Evolutionary conservation across 2,797 vertebrate species (phyloP), one percentile per base, ranked within the genome.

Genomic region (Darevskia nairensis): DNA sequence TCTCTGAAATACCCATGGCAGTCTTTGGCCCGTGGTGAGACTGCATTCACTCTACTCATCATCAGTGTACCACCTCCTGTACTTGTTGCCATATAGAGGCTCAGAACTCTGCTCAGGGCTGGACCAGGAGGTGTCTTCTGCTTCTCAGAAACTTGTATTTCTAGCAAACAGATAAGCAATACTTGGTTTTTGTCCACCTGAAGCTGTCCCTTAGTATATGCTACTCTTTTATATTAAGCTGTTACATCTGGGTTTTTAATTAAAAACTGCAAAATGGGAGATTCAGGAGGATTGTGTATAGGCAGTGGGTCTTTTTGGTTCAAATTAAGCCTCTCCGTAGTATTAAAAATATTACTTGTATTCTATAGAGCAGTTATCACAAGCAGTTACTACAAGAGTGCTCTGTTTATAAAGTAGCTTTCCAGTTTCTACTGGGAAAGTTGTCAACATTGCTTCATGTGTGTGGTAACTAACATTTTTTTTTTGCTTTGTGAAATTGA

Each of bases 41-140:
- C n/a, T 32, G 35, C 88, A 55, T 92, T 94, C 93, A 94, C 90
- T 93, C 89, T 89, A 85, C 90, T 90, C 91, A 92, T 78, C 19
- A 23, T 7, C 6, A 17, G 1, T 86, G 11, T 29, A 19, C 29
- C 27, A 86, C 27, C 77, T 6, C 23, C 39, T 11, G 9, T 32
- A 9, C 13, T 68, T 82, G n/a, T 72, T 72, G 29, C n/a, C 25
- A 10, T 75, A 41, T 32, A 74, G 10, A 35, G n/a, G 59, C 44
- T 44, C 41, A 79, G n/a, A 68, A 77, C 9, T 83, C 8, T 32
- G 11, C n/a, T 71, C n/a, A 59, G 82, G 55, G 50, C 32, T 75
- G 25, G 75, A 15, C 27, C 74, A 59, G 71, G n/a, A 84, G 46
- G n/a, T n/a, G 61, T 27, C 55, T 75, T 6, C 7, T 17, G 39